Evolutionary conservation across 2,113 vertebrate species (phyloP), one percentile per base, ranked within the genome.

Genomic region (Spheniscus mendiculus): DNA sequence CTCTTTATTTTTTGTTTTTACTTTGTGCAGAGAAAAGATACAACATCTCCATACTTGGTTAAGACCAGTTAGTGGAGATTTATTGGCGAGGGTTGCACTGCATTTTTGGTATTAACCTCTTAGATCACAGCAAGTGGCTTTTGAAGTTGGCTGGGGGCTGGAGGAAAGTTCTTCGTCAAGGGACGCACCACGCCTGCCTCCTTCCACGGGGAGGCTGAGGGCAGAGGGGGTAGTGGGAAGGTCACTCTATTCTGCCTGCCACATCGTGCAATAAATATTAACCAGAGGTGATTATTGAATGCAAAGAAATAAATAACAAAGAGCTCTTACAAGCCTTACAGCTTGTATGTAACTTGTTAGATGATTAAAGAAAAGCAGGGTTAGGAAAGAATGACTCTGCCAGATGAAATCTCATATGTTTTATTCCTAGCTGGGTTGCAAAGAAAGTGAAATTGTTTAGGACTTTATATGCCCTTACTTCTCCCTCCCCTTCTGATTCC

Each of bases 81-180:
- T 96, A 90, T 55, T 71, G 69, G 52, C 40, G 53, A 77, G 44
- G 17, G 19, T 32, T 84, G 27, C 27, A 15, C 34, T 53, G 65
- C 73, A 36, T 2, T 62, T 92, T 83, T 81, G 56, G 27, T 83
- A 83, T 89, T 94, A 92, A 87, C 78, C 69, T 94, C 93, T 96
- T 70, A 93, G 87, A 97, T 92, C 93, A 86, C 94, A 96, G 95
- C 93, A 97, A 95, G 95, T 13, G 34, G 63, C 59, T 83, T 97
- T 96, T 96, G 96, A 97, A 96, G 89, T 83, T 93, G 67, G 34
- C 55, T 72, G 63, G 80, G 52, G 45, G 25, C 87, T 92, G 59
- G 15, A 93, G 62, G 14, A 72, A 44, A 77, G 70, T 80, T 88
- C 49, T 79, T 90, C 3, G 0, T 66, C 82, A 50, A 78, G 65